These are phyloP conservation scores for Paraplagusia blochii DNA, from an alignment of 2,113 vertebrate species.

Conservation along the genomic window DNA sequence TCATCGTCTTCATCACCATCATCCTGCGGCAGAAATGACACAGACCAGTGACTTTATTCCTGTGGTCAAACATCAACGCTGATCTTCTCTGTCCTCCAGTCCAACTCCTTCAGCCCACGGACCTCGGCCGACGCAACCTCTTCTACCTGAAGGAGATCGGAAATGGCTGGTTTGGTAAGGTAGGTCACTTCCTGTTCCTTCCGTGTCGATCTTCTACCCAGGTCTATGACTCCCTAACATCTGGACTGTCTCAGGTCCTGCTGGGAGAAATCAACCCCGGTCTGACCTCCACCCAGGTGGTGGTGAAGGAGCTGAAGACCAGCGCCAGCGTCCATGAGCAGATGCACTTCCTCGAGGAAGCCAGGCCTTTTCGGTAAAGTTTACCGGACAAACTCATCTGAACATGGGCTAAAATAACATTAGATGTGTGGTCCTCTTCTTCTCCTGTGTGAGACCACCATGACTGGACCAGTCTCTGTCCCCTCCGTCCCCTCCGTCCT, in stretches of 20 bases:
- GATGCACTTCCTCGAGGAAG: slow-evolving; percentile 92
- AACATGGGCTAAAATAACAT: too few species aligned
- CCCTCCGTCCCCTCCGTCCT: too few species aligned
- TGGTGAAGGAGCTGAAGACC: slow-evolving; percentile 91
- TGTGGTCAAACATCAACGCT: too few species aligned
- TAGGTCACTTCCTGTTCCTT: slow-evolving; percentile 58
- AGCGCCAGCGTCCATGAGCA: slow-evolving; percentile 88
- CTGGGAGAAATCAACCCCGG: slow-evolving; percentile 89
- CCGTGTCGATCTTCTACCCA: background rate
- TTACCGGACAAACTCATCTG: background rate
- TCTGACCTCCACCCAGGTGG: slow-evolving; percentile 84
- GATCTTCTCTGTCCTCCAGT: slow-evolving; percentile 64
- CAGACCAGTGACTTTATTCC: too few species aligned
- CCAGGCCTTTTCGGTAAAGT: slow-evolving; percentile 84
- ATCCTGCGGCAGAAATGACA: too few species aligned
- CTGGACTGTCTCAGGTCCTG: slow-evolving; percentile 79
- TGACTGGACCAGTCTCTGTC: too few species aligned
- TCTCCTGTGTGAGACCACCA: too few species aligned
- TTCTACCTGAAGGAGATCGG: slow-evolving; percentile 95
- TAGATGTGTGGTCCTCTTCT: too few species aligned
- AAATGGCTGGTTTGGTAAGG: slow-evolving; percentile 95
- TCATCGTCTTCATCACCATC: too few species aligned
- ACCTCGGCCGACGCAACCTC: slow-evolving; percentile 86
- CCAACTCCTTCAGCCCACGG: slow-evolving; percentile 83
- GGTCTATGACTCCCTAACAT: background rate